phyloP scores from a whole-genome alignment of 2,113 vertebrate species.

The Gymnobelideus leadbeateri region DNA sequence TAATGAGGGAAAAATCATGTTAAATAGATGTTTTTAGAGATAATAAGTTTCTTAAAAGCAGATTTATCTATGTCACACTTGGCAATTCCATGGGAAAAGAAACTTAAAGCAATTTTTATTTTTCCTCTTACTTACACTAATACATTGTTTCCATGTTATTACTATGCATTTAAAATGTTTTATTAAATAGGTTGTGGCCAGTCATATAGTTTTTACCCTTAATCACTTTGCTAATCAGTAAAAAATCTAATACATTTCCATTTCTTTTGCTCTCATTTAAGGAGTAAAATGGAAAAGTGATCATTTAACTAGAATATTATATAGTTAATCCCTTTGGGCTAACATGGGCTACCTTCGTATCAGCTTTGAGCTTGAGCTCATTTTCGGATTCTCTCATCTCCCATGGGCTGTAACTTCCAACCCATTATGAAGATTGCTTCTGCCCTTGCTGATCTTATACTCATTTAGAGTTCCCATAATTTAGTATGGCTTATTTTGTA shows the following conservation, averaged over 20 bases:
- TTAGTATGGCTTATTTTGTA: slow-evolving; percentile 63
- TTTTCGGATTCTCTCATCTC: slow-evolving; percentile 65
- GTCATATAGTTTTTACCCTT: slow-evolving; percentile 43
- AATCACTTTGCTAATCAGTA: slow-evolving; percentile 26
- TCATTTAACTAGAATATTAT: slow-evolving; percentile 61
- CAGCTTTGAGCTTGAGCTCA: slow-evolving; percentile 46
- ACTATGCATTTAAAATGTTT: slow-evolving; percentile 13
- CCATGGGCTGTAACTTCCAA: slow-evolving; percentile 56
- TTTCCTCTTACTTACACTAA: not conserved
- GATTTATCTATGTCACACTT: not conserved
- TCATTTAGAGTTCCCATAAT: slow-evolving; percentile 66
- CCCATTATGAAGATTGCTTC: slow-evolving; percentile 65
- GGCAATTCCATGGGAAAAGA: not conserved
- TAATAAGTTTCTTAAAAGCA: not conserved
- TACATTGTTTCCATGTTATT: slow-evolving; percentile 18
- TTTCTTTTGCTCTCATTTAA: slow-evolving; percentile 62
- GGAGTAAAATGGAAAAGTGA: slow-evolving; percentile 45
- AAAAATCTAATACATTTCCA: slow-evolving; percentile 19
- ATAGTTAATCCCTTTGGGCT: slow-evolving; percentile 39
- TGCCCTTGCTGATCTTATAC: slow-evolving; percentile 53
- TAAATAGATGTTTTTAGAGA: not conserved
- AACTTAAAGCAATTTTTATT: not conserved
- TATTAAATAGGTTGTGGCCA: slow-evolving; percentile 16
- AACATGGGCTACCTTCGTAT: slow-evolving; percentile 52
- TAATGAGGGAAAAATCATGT: not conserved